A percentile compares a stretch with the other conserved stretches of the same genome.
These are phyloP conservation scores for Parthenolecanium corni DNA, from an alignment of 2,888 invertebrate species.

Conservation along the genomic window DNA sequence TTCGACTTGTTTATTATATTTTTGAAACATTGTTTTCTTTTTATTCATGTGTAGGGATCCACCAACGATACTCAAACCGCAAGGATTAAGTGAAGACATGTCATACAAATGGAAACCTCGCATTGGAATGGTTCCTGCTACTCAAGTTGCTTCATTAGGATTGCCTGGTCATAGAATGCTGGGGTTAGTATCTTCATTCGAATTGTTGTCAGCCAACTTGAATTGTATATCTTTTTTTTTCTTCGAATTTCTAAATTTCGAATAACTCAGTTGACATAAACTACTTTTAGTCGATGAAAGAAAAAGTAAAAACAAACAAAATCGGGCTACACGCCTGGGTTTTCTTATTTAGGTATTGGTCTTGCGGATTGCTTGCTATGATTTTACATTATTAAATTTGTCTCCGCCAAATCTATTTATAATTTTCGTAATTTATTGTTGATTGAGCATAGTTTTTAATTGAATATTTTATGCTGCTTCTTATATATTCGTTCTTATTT, in stretches of 20 bases:
- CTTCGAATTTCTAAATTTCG: background rate
- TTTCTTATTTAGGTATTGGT: no score
- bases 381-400: background rate
- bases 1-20: background rate
- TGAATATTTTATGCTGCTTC: background rate
- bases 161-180: constrained; percentile 63
- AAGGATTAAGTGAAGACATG: constrained; percentile 52
- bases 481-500: constrained; percentile 29
- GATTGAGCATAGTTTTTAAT: background rate
- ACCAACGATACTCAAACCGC: constrained; percentile 63
- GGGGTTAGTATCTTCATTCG: constrained; percentile 43
- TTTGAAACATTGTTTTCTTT: constrained; percentile 3
- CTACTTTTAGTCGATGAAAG: no score
- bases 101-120: constrained; percentile 63
- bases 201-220: no score
- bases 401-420: background rate
- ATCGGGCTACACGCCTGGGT: background rate
- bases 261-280: background rate
- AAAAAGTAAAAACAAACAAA: background rate
- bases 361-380: background rate
- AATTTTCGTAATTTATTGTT: background rate
- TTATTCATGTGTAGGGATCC: constrained; percentile 47
- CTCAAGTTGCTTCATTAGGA: constrained; percentile 53
- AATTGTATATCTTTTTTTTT: background rate
- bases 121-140: constrained; percentile 60